Evolutionary conservation across 2,797 vertebrate genomes (phyloP), one percentile per base, ranked within the genome.

Genomic region (Falco naumanni): DNA sequence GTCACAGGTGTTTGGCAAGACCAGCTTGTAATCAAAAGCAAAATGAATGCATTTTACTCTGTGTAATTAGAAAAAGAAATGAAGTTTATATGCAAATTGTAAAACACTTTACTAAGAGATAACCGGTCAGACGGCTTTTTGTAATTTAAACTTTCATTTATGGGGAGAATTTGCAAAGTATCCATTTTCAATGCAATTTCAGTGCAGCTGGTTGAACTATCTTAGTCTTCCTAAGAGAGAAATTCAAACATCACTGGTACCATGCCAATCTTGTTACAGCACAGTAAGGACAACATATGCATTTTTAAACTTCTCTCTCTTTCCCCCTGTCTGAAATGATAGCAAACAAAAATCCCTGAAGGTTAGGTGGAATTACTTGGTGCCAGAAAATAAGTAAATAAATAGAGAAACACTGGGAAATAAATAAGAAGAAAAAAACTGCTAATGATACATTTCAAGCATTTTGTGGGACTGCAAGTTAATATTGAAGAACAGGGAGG

Each of bases 1-100:
- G 98, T 98, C 98, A 98, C 98, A 98, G 98, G 98, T 98, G 98
- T 98, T 98, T 98, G 98, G 97, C 97, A 98, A 89, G 86, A 93
- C 90, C 78, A 92, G 94, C 88, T 97, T 97, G 95, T 98, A 98
- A 98, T 98, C 97, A 97, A 95, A 94, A 96, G 95, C 97, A 98
- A 98, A 98, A 98, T 97, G 96, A 98, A 97, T 98, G 96, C 94
- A 97, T 98, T 98, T 98, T 97, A 97, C 94, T 98, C 96, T 84
- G 87, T 90, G 91, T 98, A 98, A 98, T 98, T 98, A 98, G 97
- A 93, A 98, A 97, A 98, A 98, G 97, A 97, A 98, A 98, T 98
- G 97, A 98, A 98, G 97, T 97, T 98, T 98, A 97, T 97, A 98
- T 98, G 98, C 97, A 98, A 98, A 98, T 98, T 94, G 85, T 96